Evolutionary conservation across 2,113 vertebrate genomes (phyloP).

Genomic region (Microcebus ravelobensis): DNA sequence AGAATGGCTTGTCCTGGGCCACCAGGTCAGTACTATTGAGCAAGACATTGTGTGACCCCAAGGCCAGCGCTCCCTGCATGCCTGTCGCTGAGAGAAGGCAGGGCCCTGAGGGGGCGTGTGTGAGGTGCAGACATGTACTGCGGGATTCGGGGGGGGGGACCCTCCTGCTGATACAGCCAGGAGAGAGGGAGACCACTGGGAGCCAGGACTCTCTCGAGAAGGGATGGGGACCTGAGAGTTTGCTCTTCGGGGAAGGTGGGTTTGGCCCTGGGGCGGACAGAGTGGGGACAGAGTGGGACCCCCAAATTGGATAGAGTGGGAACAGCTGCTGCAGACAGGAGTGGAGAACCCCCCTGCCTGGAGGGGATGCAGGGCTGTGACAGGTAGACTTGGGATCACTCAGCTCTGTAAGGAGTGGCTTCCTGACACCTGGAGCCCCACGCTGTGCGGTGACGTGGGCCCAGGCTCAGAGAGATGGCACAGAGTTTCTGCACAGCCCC

Average conservation of each 20-base stretch:
- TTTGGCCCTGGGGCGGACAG: neutral
- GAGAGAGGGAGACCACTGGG: neutral
- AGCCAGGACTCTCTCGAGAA: neutral
- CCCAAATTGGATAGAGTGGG: neutral
- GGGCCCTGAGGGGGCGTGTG: rapidly evolving
- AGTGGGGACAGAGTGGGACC: neutral
- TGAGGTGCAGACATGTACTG: rapidly evolving
- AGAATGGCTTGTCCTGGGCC: neutral
- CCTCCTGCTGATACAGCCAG: neutral
- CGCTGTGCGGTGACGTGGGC: neutral
- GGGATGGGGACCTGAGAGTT: neutral
- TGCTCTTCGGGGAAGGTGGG: neutral
- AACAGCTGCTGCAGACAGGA: neutral
- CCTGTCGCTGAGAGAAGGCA: neutral
- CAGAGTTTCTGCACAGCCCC: neutral
- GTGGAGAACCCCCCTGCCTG: no score
- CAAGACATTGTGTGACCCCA: neutral
- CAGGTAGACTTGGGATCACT: neutral
- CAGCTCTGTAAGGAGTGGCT: neutral
- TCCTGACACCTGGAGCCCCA: neutral
- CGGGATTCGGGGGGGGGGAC: no score
- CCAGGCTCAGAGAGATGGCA: neutral
- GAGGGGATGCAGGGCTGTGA: neutral
- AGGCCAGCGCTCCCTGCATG: neutral
- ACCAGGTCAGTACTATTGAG: neutral